phyloP scores from a whole-genome alignment of 1,140 invertebrate genomes.

The Cotesia vestalis region DNA sequence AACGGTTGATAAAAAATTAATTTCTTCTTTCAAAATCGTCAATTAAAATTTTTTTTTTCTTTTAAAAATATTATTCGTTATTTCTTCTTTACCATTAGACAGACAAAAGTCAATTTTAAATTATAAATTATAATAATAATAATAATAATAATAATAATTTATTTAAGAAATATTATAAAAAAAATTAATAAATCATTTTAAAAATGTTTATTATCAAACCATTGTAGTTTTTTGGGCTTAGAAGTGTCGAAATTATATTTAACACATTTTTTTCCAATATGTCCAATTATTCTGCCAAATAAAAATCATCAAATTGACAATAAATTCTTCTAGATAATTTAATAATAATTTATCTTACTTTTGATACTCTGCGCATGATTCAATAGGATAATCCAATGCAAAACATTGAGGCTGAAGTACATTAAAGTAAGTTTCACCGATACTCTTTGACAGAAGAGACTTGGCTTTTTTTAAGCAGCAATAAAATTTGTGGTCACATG shows the following conservation, averaged over 20 bases:
- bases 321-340: conserved; percentile 21
- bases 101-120: too few relatives aligned
- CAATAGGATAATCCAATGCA: conserved; percentile 63
- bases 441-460: conserved; percentile 62
- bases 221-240: conserved; percentile 66
- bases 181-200: not conserved
- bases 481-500: conserved; percentile 68
- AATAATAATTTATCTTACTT: conserved; percentile 53
- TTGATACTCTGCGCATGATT: conserved; percentile 61
- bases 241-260: conserved; percentile 64
- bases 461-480: conserved; percentile 65
- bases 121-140: too few relatives aligned
- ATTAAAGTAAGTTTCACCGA: conserved; percentile 69
- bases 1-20: too few relatives aligned
- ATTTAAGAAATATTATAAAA: too few relatives aligned
- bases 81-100: too few relatives aligned
- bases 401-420: conserved; percentile 69
- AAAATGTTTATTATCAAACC: conserved; percentile 69
- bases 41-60: too few relatives aligned
- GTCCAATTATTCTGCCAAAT: conserved; percentile 58
- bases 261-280: conserved; percentile 60
- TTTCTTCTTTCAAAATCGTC: too few relatives aligned
- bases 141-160: too few relatives aligned
- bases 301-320: conserved; percentile 43
- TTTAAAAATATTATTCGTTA: too few relatives aligned